Evolutionary conservation across 2,888 invertebrate species (phyloP), one percentile per base, ranked within the genome.

Genomic region (Mystacides longicornis): DNA sequence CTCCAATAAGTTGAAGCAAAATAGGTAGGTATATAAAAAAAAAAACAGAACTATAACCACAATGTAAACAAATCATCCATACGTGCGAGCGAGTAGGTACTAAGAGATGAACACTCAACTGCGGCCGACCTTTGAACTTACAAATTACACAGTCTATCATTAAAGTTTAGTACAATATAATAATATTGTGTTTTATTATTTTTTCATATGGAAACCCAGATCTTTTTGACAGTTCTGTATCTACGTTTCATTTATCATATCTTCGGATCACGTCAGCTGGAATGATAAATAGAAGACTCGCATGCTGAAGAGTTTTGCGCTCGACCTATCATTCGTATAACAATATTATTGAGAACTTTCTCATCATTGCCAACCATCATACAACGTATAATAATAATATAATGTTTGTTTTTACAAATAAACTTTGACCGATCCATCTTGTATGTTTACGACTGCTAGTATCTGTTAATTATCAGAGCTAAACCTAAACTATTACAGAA

Each of bases 121-220:
- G n/a, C n/a, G n/a, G n/a, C 27, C 46, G 60, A 50, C 55, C 60
- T 51, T 46, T 52, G 57, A 57, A 57, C 60, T 54, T 42, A 56
- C 60, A 57, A 60, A 60, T 60, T 60, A 60, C 56, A 54, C 51
- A 60, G 57, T 51, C 60, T 55, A 60, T 60, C 60, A 60, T 60
- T 60, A 60, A 48, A 57, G 51, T 50, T 33, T 52, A 56, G 50
- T 19, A 45, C 20, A 4, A 16, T 37, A 37, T 37, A 7, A 31
- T 14, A 31, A 31, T 9, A 31, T 14, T 31, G 14, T 31, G 7
- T 31, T 31, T 31, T 31, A 9, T 45, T 45, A 14, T 5, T 45
- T 45, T 45, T 21, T 19, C 20, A 45, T 45, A 20, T 45, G 20
- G 20, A 45, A 45, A 45, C 45, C 51, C 50, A 48, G 49, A 56